phyloP scores from a whole-genome alignment of 2,888 invertebrate genomes.

The Pollenia labialis region DNA sequence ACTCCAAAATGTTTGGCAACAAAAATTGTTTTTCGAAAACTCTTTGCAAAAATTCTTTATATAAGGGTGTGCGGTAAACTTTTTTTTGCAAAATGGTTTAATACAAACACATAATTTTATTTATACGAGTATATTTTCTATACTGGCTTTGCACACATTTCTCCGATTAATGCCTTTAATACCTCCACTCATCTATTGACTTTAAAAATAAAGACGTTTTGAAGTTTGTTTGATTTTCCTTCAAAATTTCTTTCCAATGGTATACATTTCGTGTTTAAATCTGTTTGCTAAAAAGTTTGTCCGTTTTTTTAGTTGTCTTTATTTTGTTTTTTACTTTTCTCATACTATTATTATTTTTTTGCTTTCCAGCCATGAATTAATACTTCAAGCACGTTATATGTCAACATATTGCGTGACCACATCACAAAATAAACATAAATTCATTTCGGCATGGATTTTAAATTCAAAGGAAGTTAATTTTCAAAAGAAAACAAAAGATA shows the following conservation, averaged over 20 bases:
- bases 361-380: constrained; percentile 31
- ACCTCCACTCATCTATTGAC: not conserved
- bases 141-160: not conserved
- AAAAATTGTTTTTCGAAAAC: too few species aligned
- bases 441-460: not conserved
- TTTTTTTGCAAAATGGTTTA: too few species aligned
- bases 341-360: too few species aligned
- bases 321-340: not conserved
- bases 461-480: not conserved
- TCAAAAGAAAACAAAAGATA: not conserved
- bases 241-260: too few species aligned
- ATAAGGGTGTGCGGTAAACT: too few species aligned
- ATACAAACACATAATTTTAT: not conserved
- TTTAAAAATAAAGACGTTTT: constrained; percentile 34
- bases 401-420: constrained; percentile 57
- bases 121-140: too few species aligned
- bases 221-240: not conserved
- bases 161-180: not conserved
- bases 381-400: constrained; percentile 45
- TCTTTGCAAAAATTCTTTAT: too few species aligned
- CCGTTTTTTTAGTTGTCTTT: too few species aligned
- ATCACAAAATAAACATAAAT: constrained; percentile 10
- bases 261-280: not conserved
- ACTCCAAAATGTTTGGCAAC: too few species aligned
- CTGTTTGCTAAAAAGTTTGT: not conserved